Evolutionary conservation across 1,140 invertebrate genomes (phyloP).

Genomic region (Orius insidiosus): DNA sequence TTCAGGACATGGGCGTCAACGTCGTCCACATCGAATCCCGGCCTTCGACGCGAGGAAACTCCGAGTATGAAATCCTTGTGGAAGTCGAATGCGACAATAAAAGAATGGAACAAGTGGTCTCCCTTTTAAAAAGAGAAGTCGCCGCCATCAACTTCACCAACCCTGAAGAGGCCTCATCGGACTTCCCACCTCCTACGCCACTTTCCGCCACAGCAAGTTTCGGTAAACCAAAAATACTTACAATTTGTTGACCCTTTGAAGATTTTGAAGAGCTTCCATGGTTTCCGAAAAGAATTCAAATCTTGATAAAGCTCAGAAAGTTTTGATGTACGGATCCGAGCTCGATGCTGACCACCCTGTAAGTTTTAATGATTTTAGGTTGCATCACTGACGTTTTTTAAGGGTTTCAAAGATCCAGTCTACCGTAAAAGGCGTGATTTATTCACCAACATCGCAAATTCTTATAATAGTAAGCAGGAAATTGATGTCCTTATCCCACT

Average conservation of each 20-base stretch:
- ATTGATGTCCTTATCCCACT: too few species aligned
- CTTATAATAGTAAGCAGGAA: conserved; percentile 72
- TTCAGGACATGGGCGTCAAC: conserved; percentile 76
- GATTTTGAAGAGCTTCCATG: conserved; percentile 78
- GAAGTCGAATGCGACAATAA: conserved; percentile 80
- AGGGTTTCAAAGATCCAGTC: conserved; percentile 93
- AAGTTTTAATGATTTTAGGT: conserved; percentile 23
- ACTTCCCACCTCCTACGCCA: conserved; percentile 42
- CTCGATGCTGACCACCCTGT: conserved; percentile 95
- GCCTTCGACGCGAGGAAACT: conserved; percentile 43
- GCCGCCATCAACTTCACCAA: conserved; percentile 46
- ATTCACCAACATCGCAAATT: conserved; percentile 86
- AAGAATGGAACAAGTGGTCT: conserved; percentile 63
- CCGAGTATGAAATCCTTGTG: conserved; percentile 79
- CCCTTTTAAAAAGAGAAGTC: conserved; percentile 64
- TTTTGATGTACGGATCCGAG: conserved; percentile 94
- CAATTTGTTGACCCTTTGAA: conserved; percentile 22
- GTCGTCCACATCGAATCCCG: conserved; percentile 90
- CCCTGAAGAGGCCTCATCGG: conserved; percentile 45
- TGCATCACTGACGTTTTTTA: conserved; percentile 14
- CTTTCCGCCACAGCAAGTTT: conserved; percentile 62
- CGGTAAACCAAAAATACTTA: conserved; percentile 32
- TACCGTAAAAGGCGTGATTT: conserved; percentile 83
- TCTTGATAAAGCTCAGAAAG: conserved; percentile 77
- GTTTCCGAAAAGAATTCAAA: conserved; percentile 92